Evolutionary conservation across 2,888 invertebrate species (phyloP).

Genomic region (Trichopria drosophilae): DNA sequence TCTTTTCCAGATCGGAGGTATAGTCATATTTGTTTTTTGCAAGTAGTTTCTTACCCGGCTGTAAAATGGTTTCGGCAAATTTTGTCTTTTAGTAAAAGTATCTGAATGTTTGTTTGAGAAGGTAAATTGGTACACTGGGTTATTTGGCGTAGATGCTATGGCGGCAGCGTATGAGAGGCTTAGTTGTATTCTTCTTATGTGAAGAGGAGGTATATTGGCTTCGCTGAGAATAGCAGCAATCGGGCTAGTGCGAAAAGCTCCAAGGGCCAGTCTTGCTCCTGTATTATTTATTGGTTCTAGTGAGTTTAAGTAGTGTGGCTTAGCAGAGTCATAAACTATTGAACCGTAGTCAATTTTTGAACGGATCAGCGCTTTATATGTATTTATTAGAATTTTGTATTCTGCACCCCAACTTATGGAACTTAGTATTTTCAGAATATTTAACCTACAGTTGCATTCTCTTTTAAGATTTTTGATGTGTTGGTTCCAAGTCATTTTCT

Average conservation of each 20-base stretch:
- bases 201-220: not conserved
- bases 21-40: too few species aligned
- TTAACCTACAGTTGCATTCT: too few species aligned
- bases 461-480: constrained; percentile 27
- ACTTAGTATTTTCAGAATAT: constrained; percentile 13
- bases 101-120: too few species aligned
- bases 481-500: constrained; percentile 31
- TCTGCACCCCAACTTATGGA: constrained; percentile 13
- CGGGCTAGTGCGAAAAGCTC: constrained; percentile 17
- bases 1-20: too few species aligned
- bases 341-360: too few species aligned
- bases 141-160: constrained; percentile 1
- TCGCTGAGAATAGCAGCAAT: not conserved
- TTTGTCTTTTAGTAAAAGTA: too few species aligned
- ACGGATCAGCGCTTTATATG: too few species aligned
- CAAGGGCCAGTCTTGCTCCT: constrained; percentile 9
- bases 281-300: constrained; percentile 11
- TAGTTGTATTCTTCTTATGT: constrained; percentile 6
- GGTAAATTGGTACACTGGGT: not conserved
- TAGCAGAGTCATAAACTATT: constrained; percentile 1
- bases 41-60: too few species aligned
- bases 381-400: not conserved
- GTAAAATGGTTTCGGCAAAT: too few species aligned
- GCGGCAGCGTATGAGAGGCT: not conserved
- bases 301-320: not conserved